phyloP scores from a whole-genome alignment of 2,888 invertebrate genomes.

The Nemotelus nigrinus region DNA sequence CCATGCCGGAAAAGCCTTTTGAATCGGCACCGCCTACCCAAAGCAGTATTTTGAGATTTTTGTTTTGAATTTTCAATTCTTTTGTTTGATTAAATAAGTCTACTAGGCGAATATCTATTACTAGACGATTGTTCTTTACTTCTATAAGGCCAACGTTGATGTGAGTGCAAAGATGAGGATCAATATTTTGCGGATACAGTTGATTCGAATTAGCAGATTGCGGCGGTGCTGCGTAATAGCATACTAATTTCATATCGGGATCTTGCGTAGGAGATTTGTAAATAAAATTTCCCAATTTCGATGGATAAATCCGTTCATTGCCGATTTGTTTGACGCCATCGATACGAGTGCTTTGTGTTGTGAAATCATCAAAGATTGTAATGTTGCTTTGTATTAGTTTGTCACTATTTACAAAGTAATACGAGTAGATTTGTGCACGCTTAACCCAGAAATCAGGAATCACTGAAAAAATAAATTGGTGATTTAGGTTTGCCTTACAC shows the following conservation, averaged over 20 bases:
- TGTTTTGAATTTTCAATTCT: constrained; percentile 69
- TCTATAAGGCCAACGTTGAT: constrained; percentile 80
- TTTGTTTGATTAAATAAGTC: constrained; percentile 57
- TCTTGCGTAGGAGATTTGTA: constrained; percentile 46
- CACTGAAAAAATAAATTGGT: constrained; percentile 50
- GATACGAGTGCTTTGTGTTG: constrained; percentile 11
- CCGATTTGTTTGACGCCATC: constrained; percentile 50
- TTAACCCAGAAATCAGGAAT: constrained; percentile 57
- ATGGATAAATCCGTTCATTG: constrained; percentile 53
- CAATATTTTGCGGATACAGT: constrained; percentile 70
- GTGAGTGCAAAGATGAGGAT: constrained; percentile 83
- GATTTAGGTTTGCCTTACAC: too few relatives aligned
- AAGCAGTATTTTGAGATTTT: constrained; percentile 78
- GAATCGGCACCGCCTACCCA: constrained; percentile 74
- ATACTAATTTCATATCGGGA: constrained; percentile 66
- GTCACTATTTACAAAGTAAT: constrained; percentile 30
- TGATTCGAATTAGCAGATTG: constrained; percentile 54
- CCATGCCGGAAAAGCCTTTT: constrained; percentile 77
- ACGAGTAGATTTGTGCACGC: constrained; percentile 55
- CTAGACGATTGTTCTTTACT: constrained; percentile 71
- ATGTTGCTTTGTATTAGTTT: constrained; percentile 23
- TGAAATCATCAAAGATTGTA: constrained; percentile 24
- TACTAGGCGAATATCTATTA: constrained; percentile 66
- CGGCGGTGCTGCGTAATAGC: constrained; percentile 75
- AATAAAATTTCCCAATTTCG: constrained; percentile 52